Evolutionary conservation across 2,113 vertebrate genomes (phyloP).

Genomic region (Aix galericulata): DNA sequence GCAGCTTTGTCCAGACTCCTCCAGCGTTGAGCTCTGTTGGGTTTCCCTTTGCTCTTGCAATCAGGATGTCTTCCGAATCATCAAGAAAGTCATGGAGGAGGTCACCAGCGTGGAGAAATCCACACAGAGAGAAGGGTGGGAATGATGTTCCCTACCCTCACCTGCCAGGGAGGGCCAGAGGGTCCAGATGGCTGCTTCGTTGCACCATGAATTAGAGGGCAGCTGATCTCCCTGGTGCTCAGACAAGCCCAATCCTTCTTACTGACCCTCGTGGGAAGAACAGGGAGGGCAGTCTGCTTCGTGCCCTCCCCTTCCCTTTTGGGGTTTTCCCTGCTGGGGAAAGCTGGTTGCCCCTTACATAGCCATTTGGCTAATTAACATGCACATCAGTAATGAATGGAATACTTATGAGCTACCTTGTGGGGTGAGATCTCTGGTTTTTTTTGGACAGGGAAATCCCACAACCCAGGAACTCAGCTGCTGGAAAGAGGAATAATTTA

Average conservation of each 20-base stretch:
- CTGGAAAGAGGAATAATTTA: not conserved
- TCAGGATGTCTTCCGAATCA: not conserved
- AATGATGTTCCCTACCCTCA: not conserved
- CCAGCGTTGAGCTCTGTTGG: accelerated
- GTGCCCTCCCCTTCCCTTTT: not conserved
- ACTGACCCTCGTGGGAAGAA: not conserved
- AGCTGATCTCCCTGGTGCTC: slow-evolving; percentile 13
- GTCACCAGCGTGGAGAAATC: not conserved
- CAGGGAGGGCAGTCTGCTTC: not conserved
- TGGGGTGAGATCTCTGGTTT: accelerated
- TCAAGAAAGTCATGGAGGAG: not conserved
- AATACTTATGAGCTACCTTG: not conserved
- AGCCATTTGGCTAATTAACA: not conserved
- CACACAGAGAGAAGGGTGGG: not conserved
- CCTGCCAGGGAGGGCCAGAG: not conserved
- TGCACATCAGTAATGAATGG: not conserved
- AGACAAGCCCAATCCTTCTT: slow-evolving; percentile 1
- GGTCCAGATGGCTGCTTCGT: not conserved
- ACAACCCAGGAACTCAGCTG: not conserved
- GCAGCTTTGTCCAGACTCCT: not conserved
- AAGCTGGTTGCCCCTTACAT: not conserved
- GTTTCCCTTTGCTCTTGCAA: not conserved
- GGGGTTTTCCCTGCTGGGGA: not conserved
- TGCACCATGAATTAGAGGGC: not conserved
- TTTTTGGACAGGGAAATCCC: not conserved